These are phyloP conservation scores for Cosmia pyralina DNA, from an alignment of 2,888 invertebrate species.

Conservation along the genomic window DNA sequence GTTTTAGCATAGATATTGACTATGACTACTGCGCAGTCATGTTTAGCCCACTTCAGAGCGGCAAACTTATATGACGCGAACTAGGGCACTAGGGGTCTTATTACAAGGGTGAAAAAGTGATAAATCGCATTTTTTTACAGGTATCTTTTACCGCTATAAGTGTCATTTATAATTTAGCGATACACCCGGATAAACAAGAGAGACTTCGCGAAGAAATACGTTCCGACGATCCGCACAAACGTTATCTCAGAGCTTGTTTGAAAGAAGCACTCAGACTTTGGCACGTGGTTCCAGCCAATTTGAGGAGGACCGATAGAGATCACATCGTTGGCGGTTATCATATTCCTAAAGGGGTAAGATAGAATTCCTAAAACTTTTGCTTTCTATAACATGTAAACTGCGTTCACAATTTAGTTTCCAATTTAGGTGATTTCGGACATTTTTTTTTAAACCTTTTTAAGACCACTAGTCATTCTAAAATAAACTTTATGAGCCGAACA, in stretches of 20 bases:
- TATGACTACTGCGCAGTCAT: no score
- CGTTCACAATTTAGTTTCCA: not conserved
- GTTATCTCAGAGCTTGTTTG: slow-evolving; percentile 91
- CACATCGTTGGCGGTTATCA: slow-evolving; percentile 82
- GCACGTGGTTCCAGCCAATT: slow-evolving; percentile 81
- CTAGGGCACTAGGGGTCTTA: not conserved
- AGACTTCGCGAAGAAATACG: slow-evolving; percentile 82
- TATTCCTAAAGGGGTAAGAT: slow-evolving; percentile 84
- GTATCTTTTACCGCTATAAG: slow-evolving; percentile 82
- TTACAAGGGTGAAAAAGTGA: not conserved
- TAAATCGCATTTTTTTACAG: slow-evolving; percentile 68
- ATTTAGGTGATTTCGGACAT: not conserved
- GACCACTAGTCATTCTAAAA: not conserved
- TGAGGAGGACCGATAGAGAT: slow-evolving; percentile 81
- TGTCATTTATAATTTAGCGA: slow-evolving; percentile 89
- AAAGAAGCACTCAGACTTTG: slow-evolving; percentile 90
- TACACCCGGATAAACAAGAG: slow-evolving; percentile 88
- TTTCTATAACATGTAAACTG: not conserved
- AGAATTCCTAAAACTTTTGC: not conserved
- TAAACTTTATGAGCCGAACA: not conserved
- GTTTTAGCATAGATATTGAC: no score
- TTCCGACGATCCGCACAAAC: slow-evolving; percentile 69
- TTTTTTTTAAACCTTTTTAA: not conserved
- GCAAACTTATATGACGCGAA: no score
- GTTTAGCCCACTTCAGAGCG: no score